These are phyloP conservation scores for Theonella swinhoei DNA, from an alignment of 37 sponge, comb jelly and placozoan genomes.

Conservation along the genomic window DNA sequence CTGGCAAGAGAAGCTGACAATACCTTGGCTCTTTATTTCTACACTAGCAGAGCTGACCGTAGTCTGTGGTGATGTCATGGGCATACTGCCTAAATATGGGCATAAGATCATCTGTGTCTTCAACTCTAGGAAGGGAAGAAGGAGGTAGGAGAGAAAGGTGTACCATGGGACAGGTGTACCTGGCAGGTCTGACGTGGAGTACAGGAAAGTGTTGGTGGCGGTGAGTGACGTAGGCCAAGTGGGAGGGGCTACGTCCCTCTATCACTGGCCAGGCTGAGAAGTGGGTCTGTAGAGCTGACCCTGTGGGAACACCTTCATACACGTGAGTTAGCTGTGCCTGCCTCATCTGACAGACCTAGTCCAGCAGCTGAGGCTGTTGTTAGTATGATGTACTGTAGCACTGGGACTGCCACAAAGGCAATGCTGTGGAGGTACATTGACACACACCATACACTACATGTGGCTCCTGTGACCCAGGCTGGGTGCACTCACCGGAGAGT, in stretches of 20 bases:
- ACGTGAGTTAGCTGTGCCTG: slow-evolving; percentile 1
- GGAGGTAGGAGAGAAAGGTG: background rate
- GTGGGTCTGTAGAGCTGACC: slow-evolving; percentile 20
- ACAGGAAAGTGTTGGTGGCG: slow-evolving; percentile 80
- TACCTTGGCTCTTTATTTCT: background rate
- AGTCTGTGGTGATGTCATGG: slow-evolving; percentile 60
- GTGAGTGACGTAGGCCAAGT: slow-evolving; percentile 44
- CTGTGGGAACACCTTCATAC: slow-evolving; percentile 11
- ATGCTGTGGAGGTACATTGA: too few species aligned
- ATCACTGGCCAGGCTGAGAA: slow-evolving; percentile 19
- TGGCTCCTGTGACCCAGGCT: too few species aligned
- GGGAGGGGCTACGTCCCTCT: background rate
- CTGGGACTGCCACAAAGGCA: slow-evolving; percentile 66
- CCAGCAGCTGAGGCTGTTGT: slow-evolving; percentile 19
- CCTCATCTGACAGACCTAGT: slow-evolving; percentile 41
- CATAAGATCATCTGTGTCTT: slow-evolving; percentile 95
- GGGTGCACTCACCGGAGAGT: slow-evolving; percentile 78
- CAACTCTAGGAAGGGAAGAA: slow-evolving; percentile 36
- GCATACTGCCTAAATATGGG: slow-evolving; percentile 79
- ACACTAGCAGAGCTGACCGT: slow-evolving; percentile 62
- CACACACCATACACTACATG: too few species aligned
- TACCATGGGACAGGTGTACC: background rate
- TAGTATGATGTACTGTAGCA: slow-evolving; percentile 75
- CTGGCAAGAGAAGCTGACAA: background rate
- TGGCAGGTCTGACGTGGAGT: slow-evolving; percentile 73